Evolutionary conservation across 2,888 invertebrate genomes (phyloP).

Genomic region (Philhelius pedissequus): DNA sequence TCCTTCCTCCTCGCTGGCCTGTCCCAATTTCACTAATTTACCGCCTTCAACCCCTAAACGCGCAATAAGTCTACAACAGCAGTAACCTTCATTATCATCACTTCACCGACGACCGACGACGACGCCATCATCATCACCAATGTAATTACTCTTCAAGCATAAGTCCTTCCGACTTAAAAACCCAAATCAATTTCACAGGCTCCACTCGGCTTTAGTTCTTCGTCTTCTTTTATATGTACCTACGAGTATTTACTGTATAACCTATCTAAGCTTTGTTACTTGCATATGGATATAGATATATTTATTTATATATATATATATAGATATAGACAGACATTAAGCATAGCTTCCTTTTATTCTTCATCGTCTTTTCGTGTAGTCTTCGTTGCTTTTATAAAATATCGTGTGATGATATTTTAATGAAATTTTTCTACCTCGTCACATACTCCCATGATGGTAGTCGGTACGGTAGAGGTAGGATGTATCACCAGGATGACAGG

Average conservation of each 20-base stretch:
- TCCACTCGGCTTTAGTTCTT: constrained; percentile 18
- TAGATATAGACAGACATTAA: not conserved
- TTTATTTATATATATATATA: not conserved
- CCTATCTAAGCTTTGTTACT: too few relatives aligned
- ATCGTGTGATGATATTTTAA: constrained; percentile 67
- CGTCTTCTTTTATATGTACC: not conserved
- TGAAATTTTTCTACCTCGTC: constrained; percentile 67
- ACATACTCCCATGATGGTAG: constrained; percentile 27
- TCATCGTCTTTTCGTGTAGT: not conserved
- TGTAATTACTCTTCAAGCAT: constrained; percentile 66
- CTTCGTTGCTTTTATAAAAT: constrained; percentile 35
- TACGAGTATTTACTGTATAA: too few relatives aligned
- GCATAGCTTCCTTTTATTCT: not conserved
- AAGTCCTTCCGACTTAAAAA: constrained; percentile 69
- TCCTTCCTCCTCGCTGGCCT: not conserved
- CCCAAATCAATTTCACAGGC: constrained; percentile 68
- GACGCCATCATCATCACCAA: constrained; percentile 50
- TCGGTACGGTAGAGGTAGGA: constrained; percentile 18
- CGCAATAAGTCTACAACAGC: constrained; percentile 10
- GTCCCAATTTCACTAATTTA: constrained; percentile 30
- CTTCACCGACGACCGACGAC: constrained; percentile 2
- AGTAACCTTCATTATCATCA: constrained; percentile 61
- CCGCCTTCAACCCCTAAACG: constrained; percentile 6
- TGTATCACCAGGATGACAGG: constrained; percentile 63
- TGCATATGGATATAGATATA: too few relatives aligned